A percentile compares a stretch with the other conserved stretches of the same genome.
Evolutionary conservation across 2,888 invertebrate species (phyloP).

Genomic region (Toxonevra muliebris): DNA sequence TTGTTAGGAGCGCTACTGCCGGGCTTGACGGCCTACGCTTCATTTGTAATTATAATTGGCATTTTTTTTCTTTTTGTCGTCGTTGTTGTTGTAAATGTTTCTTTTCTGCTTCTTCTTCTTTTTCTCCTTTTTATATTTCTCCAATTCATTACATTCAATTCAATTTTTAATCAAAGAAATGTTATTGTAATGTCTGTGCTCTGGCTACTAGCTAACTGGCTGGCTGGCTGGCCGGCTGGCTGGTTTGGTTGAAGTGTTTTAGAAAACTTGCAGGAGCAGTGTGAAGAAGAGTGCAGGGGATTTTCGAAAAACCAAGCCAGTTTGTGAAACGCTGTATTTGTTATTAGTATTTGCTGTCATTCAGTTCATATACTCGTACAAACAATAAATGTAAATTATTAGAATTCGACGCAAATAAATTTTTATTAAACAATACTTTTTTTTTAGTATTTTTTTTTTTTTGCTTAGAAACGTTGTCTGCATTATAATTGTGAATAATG

Average conservation of each 20-base stretch:
- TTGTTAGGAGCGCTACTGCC: background rate
- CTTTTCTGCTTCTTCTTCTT: background rate
- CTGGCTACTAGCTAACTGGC: background rate
- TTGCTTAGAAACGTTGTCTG: slow-evolving; percentile 51
- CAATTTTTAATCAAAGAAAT: slow-evolving; percentile 8
- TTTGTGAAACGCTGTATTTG: background rate
- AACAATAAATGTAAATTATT: slow-evolving; percentile 13
- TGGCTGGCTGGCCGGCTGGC: background rate
- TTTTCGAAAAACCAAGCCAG: too few species aligned
- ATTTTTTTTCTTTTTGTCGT: slow-evolving; percentile 5
- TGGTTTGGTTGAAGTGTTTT: background rate
- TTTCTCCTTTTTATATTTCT: background rate
- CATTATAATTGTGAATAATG: slow-evolving; percentile 44
- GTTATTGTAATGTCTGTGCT: background rate
- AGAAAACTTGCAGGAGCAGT: background rate
- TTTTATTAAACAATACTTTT: slow-evolving; percentile 40
- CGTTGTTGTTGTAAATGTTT: background rate
- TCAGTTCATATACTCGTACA: background rate
- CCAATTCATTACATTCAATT: too few species aligned
- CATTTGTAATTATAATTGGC: slow-evolving; percentile 33
- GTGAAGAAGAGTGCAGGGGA: background rate
- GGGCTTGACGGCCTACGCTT: slow-evolving; percentile 10
- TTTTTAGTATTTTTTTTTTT: too few species aligned
- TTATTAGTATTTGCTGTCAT: background rate
- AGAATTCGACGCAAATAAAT: slow-evolving; percentile 32